Evolutionary conservation across 2,797 vertebrate species (phyloP), one percentile per base, ranked within the genome.

Genomic region (Discoglossus pictus): DNA sequence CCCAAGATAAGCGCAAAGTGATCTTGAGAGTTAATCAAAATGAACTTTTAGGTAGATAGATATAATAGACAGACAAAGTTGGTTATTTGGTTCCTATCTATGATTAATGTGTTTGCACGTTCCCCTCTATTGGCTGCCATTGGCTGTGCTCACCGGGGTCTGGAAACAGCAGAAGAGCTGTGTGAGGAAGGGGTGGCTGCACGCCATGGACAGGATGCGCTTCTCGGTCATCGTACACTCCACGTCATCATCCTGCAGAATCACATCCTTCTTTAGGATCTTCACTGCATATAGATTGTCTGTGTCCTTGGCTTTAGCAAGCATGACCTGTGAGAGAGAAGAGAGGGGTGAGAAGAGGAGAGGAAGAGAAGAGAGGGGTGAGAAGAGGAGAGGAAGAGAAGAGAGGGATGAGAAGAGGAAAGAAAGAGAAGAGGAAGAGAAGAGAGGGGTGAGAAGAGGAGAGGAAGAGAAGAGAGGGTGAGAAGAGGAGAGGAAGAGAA

Each of bases 211-310:
- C 68, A 99, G 87, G 74, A 99, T 95, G 74, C 97, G 89, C 68
- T 99, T 99, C 79, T 99, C 97, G 0, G 94, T 99, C 94, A 99
- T 94, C 4, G 97, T 99, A 68, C 97, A 99, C 25, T 99, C 97
- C 18, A 99, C 96, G 0, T 99, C 97, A 0, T 99, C 97, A 1
- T 99, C 97, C 78, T 99, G 97, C 52, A 99, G 83, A 75, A 99
- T 99, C 53, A 98, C 93, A 13, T 99, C 97, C 80, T 99, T 99
- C 83, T 99, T 99, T 72, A 99, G 78, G 76, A 99, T 91, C 82
- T 99, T 99, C 72, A 99, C 91, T 0, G 97, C 97, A 4, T 95
- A 99, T 5, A 99, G 93, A 2, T 77, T 85, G 40, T 93, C 91
- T 0, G 79, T 88, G 23, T 81, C 74, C 12, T 94, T 93, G 48